phyloP scores from a whole-genome alignment of 1,140 invertebrate species.

The Aphelinus certus region DNA sequence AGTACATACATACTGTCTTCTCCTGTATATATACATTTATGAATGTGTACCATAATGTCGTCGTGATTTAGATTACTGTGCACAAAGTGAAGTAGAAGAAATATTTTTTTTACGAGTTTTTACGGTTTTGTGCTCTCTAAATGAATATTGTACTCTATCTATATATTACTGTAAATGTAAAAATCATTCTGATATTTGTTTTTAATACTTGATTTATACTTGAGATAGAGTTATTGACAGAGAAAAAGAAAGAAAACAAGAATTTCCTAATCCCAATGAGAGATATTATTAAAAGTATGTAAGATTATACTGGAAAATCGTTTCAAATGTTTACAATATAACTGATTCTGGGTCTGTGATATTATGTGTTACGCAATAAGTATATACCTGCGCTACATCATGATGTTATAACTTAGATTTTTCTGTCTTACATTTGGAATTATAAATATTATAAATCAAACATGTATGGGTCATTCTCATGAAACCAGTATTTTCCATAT shows the following conservation, averaged over 20 bases:
- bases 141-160: not conserved
- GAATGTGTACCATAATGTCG: not conserved
- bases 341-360: slow-evolving; percentile 36
- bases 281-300: not conserved
- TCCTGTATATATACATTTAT: not conserved
- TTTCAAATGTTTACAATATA: slow-evolving; percentile 11
- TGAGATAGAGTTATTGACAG: no score
- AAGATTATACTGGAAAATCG: not conserved
- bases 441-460: slow-evolving; percentile 13
- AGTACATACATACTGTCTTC: not conserved
- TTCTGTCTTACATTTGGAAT: slow-evolving; percentile 8
- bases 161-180: not conserved
- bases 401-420: slow-evolving; percentile 12
- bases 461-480: not conserved
- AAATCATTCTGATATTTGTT: no score
- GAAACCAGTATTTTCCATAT: no score
- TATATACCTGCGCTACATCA: slow-evolving; percentile 1
- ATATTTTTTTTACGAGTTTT: slow-evolving; percentile 29
- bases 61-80: not conserved
- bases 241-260: no score
- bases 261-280: no score
- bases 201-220: not conserved
- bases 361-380: slow-evolving; percentile 18
- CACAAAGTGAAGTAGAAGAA: not conserved
- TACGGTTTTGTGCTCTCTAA: not conserved